Percentiles rank a stretch among this genome's conserved stretches.
These are phyloP conservation scores for Alsophila aescularia DNA, from an alignment of 2,888 invertebrate species.

Conservation along the genomic window DNA sequence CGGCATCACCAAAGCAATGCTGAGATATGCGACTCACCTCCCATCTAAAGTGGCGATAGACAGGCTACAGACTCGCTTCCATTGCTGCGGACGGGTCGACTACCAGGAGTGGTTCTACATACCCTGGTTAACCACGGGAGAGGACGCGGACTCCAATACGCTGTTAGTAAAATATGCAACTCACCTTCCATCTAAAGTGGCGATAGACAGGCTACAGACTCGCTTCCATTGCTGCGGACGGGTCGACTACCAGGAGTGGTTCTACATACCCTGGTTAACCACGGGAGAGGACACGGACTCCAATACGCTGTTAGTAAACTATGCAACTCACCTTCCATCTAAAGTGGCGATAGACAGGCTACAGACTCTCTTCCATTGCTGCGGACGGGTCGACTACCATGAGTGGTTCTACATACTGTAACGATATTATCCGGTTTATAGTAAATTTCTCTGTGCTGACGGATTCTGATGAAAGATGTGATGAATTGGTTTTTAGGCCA, in stretches of 20 bases:
- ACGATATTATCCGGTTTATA: too few species aligned
- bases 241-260: conserved; percentile 86
- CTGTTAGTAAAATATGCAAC: conserved; percentile 48
- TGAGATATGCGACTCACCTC: conserved; percentile 81
- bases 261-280: conserved; percentile 84
- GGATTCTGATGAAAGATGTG: too few species aligned
- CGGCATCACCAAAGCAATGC: conserved; percentile 85
- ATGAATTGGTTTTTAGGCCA: too few species aligned
- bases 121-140: conserved; percentile 78
- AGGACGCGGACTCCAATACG: conserved; percentile 45
- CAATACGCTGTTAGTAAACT: conserved; percentile 51
- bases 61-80: conserved; percentile 84
- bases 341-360: conserved; percentile 84
- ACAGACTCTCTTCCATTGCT: conserved; percentile 86
- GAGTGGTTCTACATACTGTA: conserved; percentile 88
- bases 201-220: conserved; percentile 85
- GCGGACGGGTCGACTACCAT: conserved; percentile 84
- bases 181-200: conserved; percentile 78
- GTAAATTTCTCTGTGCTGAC: too few species aligned
- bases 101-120: conserved; percentile 87
- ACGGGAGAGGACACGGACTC: conserved; percentile 52
- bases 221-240: conserved; percentile 87
- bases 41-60: conserved; percentile 84
- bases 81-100: conserved; percentile 85
- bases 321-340: conserved; percentile 62